Evolutionary conservation across 1,140 invertebrate genomes (phyloP).

Genomic region (Dufourea novaeangliae): DNA sequence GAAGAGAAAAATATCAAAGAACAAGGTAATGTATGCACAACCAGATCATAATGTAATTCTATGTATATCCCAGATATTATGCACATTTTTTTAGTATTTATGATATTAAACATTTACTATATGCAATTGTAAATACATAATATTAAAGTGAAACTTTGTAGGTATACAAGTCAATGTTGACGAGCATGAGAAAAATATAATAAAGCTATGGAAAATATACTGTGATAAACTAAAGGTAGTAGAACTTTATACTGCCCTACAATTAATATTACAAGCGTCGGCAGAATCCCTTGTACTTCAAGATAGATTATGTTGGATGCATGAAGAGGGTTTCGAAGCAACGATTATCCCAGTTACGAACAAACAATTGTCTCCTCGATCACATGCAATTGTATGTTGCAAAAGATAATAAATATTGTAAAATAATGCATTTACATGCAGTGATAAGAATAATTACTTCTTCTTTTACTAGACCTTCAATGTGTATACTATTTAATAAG

Average conservation of each 20-base stretch:
- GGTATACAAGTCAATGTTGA: conserved; percentile 39
- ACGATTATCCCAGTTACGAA: conserved; percentile 70
- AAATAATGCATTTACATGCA: conserved; percentile 33
- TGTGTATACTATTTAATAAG: too few species aligned
- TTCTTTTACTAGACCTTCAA: too few species aligned
- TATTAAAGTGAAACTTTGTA: conserved; percentile 36
- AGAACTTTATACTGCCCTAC: conserved; percentile 76
- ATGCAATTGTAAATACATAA: conserved; percentile 46
- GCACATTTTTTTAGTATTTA: not conserved
- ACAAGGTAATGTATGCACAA: conserved; percentile 48
- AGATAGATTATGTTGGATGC: conserved; percentile 74
- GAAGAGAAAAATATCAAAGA: conserved; percentile 20
- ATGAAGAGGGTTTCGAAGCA: conserved; percentile 67
- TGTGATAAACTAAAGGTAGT: conserved; percentile 60
- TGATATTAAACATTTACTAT: not conserved
- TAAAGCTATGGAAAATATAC: conserved; percentile 69
- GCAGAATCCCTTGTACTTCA: conserved; percentile 75
- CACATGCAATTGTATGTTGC: conserved; percentile 74
- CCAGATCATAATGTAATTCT: too few species aligned
- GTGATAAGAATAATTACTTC: too few species aligned
- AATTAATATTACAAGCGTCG: conserved; percentile 75
- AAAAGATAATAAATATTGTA: conserved; percentile 56
- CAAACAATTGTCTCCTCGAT: conserved; percentile 76
- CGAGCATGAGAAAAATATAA: conserved; percentile 62
- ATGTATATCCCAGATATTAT: not conserved